Conservation (phyloP, 2,888 invertebrate species). For the Tenthredo mesomela region DNA sequence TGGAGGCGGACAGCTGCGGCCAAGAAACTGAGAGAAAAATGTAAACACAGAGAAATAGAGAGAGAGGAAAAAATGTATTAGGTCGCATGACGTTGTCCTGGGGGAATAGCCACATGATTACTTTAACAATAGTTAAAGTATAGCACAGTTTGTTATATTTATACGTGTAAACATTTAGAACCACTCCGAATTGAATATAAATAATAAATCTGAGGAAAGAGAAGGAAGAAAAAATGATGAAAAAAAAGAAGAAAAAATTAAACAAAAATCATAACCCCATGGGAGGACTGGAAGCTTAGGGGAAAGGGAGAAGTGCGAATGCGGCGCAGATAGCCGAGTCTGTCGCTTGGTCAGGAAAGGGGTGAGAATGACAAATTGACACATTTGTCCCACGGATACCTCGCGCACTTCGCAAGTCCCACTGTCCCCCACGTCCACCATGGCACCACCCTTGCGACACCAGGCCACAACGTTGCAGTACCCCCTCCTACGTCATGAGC, state of each 20-base stretch:
- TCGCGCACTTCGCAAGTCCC: slow-evolving; percentile 57
- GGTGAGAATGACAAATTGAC: slow-evolving; percentile 72
- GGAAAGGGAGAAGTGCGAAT: slow-evolving; percentile 17
- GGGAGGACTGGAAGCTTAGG: background rate
- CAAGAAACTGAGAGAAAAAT: slow-evolving; percentile 6
- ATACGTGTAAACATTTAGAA: background rate
- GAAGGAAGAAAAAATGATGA: slow-evolving; percentile 54
- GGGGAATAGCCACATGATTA: slow-evolving; percentile 1
- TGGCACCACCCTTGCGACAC: slow-evolving; percentile 24
- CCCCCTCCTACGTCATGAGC: background rate
- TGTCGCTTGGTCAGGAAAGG: slow-evolving; percentile 54
- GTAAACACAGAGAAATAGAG: slow-evolving; percentile 10
- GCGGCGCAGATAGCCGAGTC: slow-evolving; percentile 32
- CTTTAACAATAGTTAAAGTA: slow-evolving; percentile 19
- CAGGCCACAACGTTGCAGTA: background rate
- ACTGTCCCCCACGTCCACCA: slow-evolving; percentile 18
- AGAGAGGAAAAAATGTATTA: background rate
- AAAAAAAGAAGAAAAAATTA: slow-evolving; percentile 35
- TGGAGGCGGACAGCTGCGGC: background rate
- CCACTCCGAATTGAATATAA: background rate
- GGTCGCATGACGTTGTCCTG: background rate
- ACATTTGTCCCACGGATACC: slow-evolving; percentile 67
- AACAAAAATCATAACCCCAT: slow-evolving; percentile 2
- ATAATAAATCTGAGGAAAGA: slow-evolving; percentile 45
- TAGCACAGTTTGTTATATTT: background rate